A percentile compares a stretch with the other conserved stretches of the same genome.
Conservation (phyloP, 2,113 vertebrate genomes). For the Osmerus mordax region DNA sequence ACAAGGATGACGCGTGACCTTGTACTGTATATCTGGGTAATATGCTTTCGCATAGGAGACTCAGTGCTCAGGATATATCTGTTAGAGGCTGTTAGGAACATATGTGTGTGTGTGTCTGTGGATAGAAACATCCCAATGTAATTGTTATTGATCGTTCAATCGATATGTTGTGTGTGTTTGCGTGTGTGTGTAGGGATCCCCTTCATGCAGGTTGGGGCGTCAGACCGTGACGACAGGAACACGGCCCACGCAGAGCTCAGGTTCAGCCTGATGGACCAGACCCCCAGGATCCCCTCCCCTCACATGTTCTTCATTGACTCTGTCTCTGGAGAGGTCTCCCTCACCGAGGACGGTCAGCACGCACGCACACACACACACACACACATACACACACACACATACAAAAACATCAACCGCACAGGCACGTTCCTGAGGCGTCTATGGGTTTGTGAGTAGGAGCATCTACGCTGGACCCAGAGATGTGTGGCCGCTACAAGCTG, state of each 20-base stretch:
- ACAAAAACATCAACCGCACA: neutral
- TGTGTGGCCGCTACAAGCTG: slow-evolving; percentile 73
- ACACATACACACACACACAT: neutral
- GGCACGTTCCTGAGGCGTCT: no score
- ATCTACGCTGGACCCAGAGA: slow-evolving; percentile 65
- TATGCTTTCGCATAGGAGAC: no score
- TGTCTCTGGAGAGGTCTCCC: slow-evolving; percentile 68
- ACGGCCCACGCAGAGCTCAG: slow-evolving; percentile 75
- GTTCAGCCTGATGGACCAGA: slow-evolving; percentile 74
- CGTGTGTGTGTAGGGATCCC: slow-evolving; percentile 54
- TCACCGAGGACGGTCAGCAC: slow-evolving; percentile 74
- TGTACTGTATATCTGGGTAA: no score
- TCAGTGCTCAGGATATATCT: no score
- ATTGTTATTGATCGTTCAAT: no score
- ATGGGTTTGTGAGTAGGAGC: slow-evolving; percentile 54
- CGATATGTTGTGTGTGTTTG: no score
- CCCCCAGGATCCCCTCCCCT: slow-evolving; percentile 70
- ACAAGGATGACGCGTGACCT: no score
- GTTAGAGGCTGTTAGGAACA: no score
- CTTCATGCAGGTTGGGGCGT: slow-evolving; percentile 75
- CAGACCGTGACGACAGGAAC: slow-evolving; percentile 68
- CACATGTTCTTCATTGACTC: slow-evolving; percentile 73
- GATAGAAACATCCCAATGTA: no score
- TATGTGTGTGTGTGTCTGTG: no score
- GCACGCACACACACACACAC: neutral